These are phyloP conservation scores for Monopterus albus DNA, from an alignment of 2,113 vertebrate genomes.

Conservation along the genomic window DNA sequence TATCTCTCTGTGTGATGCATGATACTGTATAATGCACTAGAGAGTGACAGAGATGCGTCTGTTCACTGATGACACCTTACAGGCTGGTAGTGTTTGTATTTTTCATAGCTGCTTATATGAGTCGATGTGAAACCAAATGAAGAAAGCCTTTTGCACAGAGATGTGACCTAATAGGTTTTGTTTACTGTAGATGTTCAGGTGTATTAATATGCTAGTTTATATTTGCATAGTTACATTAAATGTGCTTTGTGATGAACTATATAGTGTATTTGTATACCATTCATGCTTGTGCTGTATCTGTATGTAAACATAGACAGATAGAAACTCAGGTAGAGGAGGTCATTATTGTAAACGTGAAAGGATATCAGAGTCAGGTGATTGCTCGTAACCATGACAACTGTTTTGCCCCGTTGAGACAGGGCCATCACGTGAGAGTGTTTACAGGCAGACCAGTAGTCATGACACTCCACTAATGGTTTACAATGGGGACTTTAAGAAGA, in stretches of 20 bases:
- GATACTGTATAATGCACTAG: background rate
- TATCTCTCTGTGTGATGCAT: background rate
- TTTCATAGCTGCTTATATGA: background rate
- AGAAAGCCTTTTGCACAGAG: background rate
- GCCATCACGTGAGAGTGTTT: constrained; percentile 68
- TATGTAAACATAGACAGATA: too few species aligned
- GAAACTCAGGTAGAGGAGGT: background rate
- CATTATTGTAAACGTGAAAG: constrained; percentile 10
- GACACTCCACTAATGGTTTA: constrained; percentile 51
- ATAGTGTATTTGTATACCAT: background rate
- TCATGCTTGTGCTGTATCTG: background rate
- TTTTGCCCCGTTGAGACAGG: constrained; percentile 9
- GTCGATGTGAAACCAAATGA: background rate
- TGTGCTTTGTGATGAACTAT: background rate
- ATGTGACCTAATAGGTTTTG: too few species aligned
- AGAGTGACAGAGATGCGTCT: background rate
- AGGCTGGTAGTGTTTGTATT: background rate
- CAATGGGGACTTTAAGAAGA: constrained; percentile 11
- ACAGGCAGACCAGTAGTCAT: constrained; percentile 54
- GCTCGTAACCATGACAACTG: constrained; percentile 5
- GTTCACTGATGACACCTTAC: background rate
- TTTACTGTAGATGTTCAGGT: background rate
- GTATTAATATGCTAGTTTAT: background rate
- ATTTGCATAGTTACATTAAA: background rate
- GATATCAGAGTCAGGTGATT: constrained; percentile 50